These are phyloP conservation scores for Takifugu bimaculatus DNA, from an alignment of 2,113 vertebrate genomes.

Conservation along the genomic window DNA sequence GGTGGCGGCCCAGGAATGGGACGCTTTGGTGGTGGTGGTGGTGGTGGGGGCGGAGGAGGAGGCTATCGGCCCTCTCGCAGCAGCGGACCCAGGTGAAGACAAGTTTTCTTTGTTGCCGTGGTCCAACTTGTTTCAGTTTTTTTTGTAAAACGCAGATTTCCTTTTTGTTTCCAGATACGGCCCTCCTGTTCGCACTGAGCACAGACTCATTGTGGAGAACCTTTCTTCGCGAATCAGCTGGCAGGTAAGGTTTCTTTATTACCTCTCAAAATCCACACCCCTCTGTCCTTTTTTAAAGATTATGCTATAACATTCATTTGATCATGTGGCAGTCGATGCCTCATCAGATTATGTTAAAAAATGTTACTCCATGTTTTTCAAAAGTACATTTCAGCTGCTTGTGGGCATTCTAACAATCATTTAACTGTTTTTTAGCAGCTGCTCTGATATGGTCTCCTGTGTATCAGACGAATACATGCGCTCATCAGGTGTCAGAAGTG, in stretches of 20 bases:
- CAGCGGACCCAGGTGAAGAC: slow-evolving; percentile 77
- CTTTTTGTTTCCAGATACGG: slow-evolving; percentile 73
- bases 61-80: slow-evolving; percentile 82
- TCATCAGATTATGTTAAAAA: slow-evolving; percentile 24
- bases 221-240: slow-evolving; percentile 89
- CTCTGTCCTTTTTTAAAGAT: neutral
- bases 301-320: slow-evolving; percentile 1
- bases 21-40: slow-evolving; percentile 64
- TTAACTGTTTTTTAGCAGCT: slow-evolving; percentile 78
- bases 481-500: slow-evolving; percentile 71
- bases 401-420: slow-evolving; percentile 74
- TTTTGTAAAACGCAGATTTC: neutral
- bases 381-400: slow-evolving; percentile 45
- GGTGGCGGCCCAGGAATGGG: slow-evolving; percentile 68
- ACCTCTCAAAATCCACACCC: neutral
- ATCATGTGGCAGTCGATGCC: slow-evolving; percentile 17
- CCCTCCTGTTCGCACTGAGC: slow-evolving; percentile 85
- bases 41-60: neutral
- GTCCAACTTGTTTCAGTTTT: no score
- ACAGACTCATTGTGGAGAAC: slow-evolving; percentile 89
- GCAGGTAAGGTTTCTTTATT: slow-evolving; percentile 79
- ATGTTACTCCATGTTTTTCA: slow-evolving; percentile 12
- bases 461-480: slow-evolving; percentile 77
- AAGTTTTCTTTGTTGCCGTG: no score
- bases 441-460: slow-evolving; percentile 82